A percentile compares a stretch with the other conserved stretches of the same genome.
phyloP scores from a whole-genome alignment of 2,888 invertebrate species.

The Dioctria linearis region DNA sequence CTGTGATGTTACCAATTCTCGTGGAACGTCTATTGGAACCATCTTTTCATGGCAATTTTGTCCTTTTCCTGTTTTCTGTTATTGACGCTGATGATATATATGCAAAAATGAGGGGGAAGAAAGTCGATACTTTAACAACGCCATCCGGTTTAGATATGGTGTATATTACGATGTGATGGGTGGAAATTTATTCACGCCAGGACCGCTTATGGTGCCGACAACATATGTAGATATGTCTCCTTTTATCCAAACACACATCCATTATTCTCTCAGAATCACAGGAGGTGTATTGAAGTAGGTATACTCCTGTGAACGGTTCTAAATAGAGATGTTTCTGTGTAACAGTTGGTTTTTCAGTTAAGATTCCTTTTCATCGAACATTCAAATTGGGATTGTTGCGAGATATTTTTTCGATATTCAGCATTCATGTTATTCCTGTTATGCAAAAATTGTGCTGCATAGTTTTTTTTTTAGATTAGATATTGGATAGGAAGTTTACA shows the following conservation, averaged over 20 bases:
- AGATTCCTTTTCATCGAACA: slow-evolving; percentile 42
- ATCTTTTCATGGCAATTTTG: slow-evolving; percentile 50
- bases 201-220: slow-evolving; percentile 44
- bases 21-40: slow-evolving; percentile 31
- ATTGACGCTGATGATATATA: slow-evolving; percentile 43
- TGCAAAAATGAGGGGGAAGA: slow-evolving; percentile 23
- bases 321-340: slow-evolving; percentile 31
- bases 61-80: slow-evolving; percentile 51
- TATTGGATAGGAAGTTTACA: no score
- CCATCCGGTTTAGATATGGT: slow-evolving; percentile 38
- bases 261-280: slow-evolving; percentile 31
- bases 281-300: slow-evolving; percentile 13
- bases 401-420: not conserved
- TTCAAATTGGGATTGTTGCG: slow-evolving; percentile 5
- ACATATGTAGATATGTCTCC: slow-evolving; percentile 10
- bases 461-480: no score
- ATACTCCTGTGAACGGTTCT: slow-evolving; percentile 7
- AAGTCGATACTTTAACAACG: slow-evolving; percentile 40
- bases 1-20: slow-evolving; percentile 31
- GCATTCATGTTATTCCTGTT: slow-evolving; percentile 12
- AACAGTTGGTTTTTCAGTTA: slow-evolving; percentile 41
- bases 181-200: slow-evolving; percentile 45
- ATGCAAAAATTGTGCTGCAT: not conserved
- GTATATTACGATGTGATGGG: slow-evolving; percentile 36
- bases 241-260: slow-evolving; percentile 37